phyloP scores from a whole-genome alignment of 2,888 invertebrate species.

The Cryptus viduatorius region DNA sequence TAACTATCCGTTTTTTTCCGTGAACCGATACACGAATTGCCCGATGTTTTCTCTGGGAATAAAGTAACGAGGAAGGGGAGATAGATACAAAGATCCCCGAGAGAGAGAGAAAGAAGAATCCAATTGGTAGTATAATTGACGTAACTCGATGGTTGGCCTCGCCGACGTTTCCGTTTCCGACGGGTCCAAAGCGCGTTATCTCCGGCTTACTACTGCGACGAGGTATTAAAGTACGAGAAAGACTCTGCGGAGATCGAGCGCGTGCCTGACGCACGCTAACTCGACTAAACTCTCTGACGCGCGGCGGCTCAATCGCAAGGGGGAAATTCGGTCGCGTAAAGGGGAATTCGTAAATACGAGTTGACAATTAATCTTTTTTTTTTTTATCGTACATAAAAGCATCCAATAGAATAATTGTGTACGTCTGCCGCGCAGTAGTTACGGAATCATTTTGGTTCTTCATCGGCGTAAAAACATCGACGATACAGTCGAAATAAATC shows the following conservation, averaged over 20 bases:
- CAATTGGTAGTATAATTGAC: slow-evolving; percentile 65
- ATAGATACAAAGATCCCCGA: slow-evolving; percentile 22
- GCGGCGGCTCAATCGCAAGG: neutral
- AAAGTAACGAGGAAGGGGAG: neutral
- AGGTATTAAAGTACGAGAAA: slow-evolving; percentile 18
- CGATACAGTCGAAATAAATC: too few relatives aligned
- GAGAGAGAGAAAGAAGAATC: slow-evolving; percentile 32
- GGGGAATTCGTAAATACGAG: slow-evolving; percentile 8
- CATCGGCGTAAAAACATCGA: too few relatives aligned
- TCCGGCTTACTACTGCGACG: slow-evolving; percentile 21
- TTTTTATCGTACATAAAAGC: neutral
- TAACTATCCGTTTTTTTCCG: slow-evolving; percentile 36
- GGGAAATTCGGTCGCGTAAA: neutral
- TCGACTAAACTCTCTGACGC: slow-evolving; percentile 42
- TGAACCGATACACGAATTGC: slow-evolving; percentile 25
- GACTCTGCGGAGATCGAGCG: slow-evolving; percentile 55
- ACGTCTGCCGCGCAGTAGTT: neutral
- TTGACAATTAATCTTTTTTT: slow-evolving; percentile 6
- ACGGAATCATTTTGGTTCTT: neutral
- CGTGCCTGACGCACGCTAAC: slow-evolving; percentile 64
- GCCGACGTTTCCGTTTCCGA: slow-evolving; percentile 67
- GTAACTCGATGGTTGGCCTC: slow-evolving; percentile 64
- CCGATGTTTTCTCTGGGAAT: neutral
- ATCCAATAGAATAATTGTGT: neutral
- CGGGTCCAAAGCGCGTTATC: slow-evolving; percentile 58